Conservation (phyloP, 2,797 vertebrate species). For the Manis javanica region DNA sequence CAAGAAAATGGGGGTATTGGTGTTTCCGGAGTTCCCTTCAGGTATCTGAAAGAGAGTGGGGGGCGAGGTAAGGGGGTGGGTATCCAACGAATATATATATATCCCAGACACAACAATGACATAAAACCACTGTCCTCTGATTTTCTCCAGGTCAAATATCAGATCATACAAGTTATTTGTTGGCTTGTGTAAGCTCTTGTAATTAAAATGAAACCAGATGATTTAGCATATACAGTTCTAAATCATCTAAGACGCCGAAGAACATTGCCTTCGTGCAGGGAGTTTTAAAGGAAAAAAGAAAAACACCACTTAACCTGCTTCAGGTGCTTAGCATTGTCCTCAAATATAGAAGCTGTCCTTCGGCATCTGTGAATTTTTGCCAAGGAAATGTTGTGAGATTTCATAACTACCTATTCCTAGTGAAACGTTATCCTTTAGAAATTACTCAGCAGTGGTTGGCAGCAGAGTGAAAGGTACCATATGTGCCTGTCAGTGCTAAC, state of each 20-base stretch:
- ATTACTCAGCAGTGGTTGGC: not conserved
- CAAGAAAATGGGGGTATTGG: not conserved
- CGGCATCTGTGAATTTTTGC: slow-evolving; percentile 20
- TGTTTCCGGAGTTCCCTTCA: slow-evolving; percentile 2
- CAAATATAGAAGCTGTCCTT: not conserved
- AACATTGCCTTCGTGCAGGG: not conserved
- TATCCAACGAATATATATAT: not conserved
- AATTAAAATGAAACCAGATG: not conserved
- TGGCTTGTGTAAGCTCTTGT: not conserved
- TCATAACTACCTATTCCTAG: not conserved
- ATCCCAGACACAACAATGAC: not conserved
- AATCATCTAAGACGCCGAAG: not conserved
- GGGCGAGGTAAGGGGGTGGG: not conserved
- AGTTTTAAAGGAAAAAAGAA: not conserved
- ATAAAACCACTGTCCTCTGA: not conserved
- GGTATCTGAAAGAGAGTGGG: not conserved
- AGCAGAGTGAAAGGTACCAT: not conserved
- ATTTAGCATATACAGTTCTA: not conserved
- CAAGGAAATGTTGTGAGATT: not conserved
- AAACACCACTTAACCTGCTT: not conserved
- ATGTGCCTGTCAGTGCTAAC: not conserved
- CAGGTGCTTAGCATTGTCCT: not conserved
- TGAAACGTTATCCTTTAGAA: not conserved
- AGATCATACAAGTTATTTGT: not conserved
- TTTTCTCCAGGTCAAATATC: not conserved